Base-by-base conservation (phyloP, 2,113 vertebrate species). In the Prunella fulvescens region DNA sequence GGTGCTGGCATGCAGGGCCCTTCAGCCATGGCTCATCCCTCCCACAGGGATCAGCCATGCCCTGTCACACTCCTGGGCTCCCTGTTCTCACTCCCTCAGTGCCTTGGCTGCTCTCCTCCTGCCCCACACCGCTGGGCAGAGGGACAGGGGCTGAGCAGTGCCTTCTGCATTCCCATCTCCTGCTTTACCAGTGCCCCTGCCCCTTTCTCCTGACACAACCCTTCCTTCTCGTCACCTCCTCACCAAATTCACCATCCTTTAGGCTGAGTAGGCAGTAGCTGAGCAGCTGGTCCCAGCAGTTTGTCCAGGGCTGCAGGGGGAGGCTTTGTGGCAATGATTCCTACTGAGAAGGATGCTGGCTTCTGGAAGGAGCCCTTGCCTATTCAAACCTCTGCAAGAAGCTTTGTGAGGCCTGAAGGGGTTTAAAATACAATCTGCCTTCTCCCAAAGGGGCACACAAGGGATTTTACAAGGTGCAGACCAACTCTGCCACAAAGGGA, bases 61-160 rank as follows among this genome's bases (percentile, higher is more conserved):
- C 33, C 15, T 33, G 58, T 14, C 35, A 6, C 39, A 17, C 25
- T 73, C 61, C 26, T 40, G 26, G 16, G 4, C 14, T 66, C 24
- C 40, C 37, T 54, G 31, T 28, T 25, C 26, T 51, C 10, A 9
- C 14, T 77, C 35, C 19, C 39, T 44, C 31, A 5, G 26, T 29
- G 9, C 11, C 50, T 44, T 15, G 3, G 14, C 54, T 37, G 11
- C 51, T 69, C 26, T 64, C 15, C 65, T 62, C 11, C 60, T 70
- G 22, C 19, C 14, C 45, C 48, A 22, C 1, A 0, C 14, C 0
- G 4, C 61, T 2, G 0, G 25, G 51, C 26, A 57, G 24, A 5
- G 19, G 48, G 51, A 45, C 37, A 45, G 13, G 33, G 4, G 6
- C 3, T 18, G 15, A 60, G 33, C 48, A 83, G 31, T 6, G 11